Evolutionary conservation across 1,140 invertebrate genomes (phyloP), one percentile per base, ranked within the genome.

Genomic region (Tetramorium parvispinum): DNA sequence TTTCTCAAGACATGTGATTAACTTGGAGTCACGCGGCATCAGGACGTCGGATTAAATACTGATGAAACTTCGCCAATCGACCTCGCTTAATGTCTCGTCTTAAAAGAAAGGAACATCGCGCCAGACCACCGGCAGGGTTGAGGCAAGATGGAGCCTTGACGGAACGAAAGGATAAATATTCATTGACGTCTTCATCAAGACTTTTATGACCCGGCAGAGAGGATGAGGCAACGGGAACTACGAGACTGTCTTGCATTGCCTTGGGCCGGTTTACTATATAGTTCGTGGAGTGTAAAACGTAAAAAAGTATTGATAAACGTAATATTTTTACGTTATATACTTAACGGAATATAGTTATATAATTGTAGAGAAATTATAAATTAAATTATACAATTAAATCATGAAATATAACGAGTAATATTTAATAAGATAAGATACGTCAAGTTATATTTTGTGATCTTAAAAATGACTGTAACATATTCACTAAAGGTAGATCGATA

Each of bases 171-270:
- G 91, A 94, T 94, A 94, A 94, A 94, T 94, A 94, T 94, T 94
- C 94, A 94, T 94, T 93, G 94, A 94, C 93, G 93, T 93, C 92
- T 94, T 94, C 93, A 93, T 94, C 94, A 93, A 88, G 93, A 94
- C 89, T 94, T 94, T 94, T 94, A 94, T 93, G 91, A 91, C 85
- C 89, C 77, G 71, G 77, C 68, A 70, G 81, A 85, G 61, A 88
- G 81, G 88, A 68, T 88, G 77, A 79, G 51, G 73, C 70, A 55
- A 24, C 27, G 66, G 57, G 55, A 57, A 63, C 53, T 59, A 83
- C 53, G 79, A 73, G 51, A 59, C 53, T 37, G 27, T 10, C 40
- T 81, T 40, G 46, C 63, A 24, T 51, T 70, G 78, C 49, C 79
- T 73, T 75, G 11, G 27, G 53, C 55, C 32, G 49, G 37, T 57